Base-by-base conservation (phyloP, 1,140 invertebrate species). In the Galleria mellonella region DNA sequence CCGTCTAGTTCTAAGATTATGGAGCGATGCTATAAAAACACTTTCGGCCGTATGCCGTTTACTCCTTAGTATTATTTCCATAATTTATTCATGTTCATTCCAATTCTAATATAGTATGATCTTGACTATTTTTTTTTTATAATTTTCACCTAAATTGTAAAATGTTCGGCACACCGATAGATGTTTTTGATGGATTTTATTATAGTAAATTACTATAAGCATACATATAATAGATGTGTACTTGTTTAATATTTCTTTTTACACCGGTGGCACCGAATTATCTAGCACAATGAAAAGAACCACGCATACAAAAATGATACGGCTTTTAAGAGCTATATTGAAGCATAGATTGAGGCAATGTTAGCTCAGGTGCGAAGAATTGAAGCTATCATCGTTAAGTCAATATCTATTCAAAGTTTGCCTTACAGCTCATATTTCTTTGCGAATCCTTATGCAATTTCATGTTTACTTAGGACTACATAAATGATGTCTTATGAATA, bases 301-400 rank as follows among this genome's bases (percentile, higher is more conserved):
- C 17, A 23, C 6, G 2, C 17, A 23, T 6, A 33, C 14, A 9
- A 43, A 17, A 42, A 27, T 42, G 30, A 41, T 39, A 27, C 23
- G 9, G 10, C n/a, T 15, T 30, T 38, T 28, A 27, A 11, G 28
- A 32, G 15, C 30, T 36, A 47, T 23, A 6, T 23, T 3, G 17
- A 23, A 6, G 17, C 17, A 23, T 6, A 23, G 17, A n/a, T 39
- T 39, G 32, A 51, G 33, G 10, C 38, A 8, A 35, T 81, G 69
- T 84, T 82, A 62, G 72, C 51, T 82, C 77, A 84, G 77, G 77
- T 83, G 79, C 50, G 36, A 54, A 58, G 37, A 51, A 28, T 32
- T 35, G 38, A 43, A 62, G 46, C 49, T 60, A 69, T 65, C 62
- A 65, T 65, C 56, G 38, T 55, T 53, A 55, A 67, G 62, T 70